Conservation (phyloP, 2,888 invertebrate species). For the Malacosoma neustria region DNA sequence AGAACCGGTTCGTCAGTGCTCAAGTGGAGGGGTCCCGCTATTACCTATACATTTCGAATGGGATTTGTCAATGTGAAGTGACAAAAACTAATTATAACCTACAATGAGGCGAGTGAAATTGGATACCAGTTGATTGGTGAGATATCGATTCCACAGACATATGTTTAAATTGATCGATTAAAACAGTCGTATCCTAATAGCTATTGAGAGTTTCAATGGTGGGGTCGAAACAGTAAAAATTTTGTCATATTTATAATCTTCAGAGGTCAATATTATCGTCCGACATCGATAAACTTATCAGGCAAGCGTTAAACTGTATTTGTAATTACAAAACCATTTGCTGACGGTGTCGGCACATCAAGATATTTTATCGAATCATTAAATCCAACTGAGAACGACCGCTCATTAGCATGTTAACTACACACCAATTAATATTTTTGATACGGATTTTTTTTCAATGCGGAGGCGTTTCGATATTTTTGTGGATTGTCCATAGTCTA, state of each 20-base stretch:
- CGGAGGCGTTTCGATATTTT: constrained; percentile 33
- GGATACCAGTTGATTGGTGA: constrained; percentile 31
- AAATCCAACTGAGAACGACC: background rate
- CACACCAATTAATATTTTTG: background rate
- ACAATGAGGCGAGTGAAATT: constrained; percentile 52
- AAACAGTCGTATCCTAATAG: background rate
- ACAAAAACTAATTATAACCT: constrained; percentile 71
- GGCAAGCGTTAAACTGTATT: no score
- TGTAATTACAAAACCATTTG: constrained; percentile 1
- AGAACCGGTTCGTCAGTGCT: constrained; percentile 53
- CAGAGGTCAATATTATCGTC: no score
- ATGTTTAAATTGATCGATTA: constrained; percentile 10
- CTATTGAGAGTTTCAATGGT: no score
- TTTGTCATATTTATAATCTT: no score
- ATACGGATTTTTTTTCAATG: background rate
- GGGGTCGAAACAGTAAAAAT: no score
- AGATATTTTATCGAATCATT: background rate
- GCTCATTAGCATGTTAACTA: background rate
- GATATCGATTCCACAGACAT: constrained; percentile 38
- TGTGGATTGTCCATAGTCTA: constrained; percentile 43
- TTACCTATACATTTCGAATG: constrained; percentile 44
- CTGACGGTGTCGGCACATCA: constrained; percentile 7
- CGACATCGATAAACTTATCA: no score
- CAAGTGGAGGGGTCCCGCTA: constrained; percentile 57
- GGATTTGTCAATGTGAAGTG: constrained; percentile 72